Evolutionary conservation across 2,113 vertebrate species (phyloP).

Genomic region (Grallaria varia): DNA sequence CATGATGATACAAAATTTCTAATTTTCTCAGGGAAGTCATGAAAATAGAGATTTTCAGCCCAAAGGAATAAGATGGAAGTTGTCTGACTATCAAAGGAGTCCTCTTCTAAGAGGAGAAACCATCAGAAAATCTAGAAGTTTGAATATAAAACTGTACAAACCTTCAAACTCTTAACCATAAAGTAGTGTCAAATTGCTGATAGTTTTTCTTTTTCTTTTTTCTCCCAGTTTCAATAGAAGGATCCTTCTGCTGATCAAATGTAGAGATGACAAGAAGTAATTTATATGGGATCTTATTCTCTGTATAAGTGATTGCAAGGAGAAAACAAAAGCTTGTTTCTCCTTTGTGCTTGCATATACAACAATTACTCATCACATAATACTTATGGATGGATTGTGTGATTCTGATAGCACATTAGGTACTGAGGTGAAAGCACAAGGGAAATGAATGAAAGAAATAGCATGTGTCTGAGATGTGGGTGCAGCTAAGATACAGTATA

Average conservation of each 20-base stretch:
- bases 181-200: constrained; percentile 45
- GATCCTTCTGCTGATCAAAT: constrained; percentile 67
- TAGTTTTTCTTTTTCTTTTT: constrained; percentile 30
- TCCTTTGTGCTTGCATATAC: constrained; percentile 45
- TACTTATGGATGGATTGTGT: constrained; percentile 42
- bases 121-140: constrained; percentile 51
- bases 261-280: constrained; percentile 68
- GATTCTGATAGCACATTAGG: constrained; percentile 60
- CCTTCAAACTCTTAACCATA: constrained; percentile 57
- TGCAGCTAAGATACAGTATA: constrained; percentile 8
- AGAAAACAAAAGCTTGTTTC: constrained; percentile 56
- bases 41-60: constrained; percentile 67
- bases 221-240: not conserved
- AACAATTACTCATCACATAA: constrained; percentile 53
- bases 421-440: constrained; percentile 20
- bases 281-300: constrained; percentile 63
- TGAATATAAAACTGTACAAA: constrained; percentile 61
- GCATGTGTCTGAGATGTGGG: constrained; percentile 2
- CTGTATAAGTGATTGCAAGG: constrained; percentile 51
- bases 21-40: constrained; percentile 62
- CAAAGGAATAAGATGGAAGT: constrained; percentile 44
- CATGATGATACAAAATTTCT: constrained; percentile 65
- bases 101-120: constrained; percentile 45
- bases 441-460: constrained; percentile 41
- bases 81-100: constrained; percentile 67